Base-by-base conservation (phyloP, 2,797 vertebrate genomes). In the Anomalospiza imberbis region DNA sequence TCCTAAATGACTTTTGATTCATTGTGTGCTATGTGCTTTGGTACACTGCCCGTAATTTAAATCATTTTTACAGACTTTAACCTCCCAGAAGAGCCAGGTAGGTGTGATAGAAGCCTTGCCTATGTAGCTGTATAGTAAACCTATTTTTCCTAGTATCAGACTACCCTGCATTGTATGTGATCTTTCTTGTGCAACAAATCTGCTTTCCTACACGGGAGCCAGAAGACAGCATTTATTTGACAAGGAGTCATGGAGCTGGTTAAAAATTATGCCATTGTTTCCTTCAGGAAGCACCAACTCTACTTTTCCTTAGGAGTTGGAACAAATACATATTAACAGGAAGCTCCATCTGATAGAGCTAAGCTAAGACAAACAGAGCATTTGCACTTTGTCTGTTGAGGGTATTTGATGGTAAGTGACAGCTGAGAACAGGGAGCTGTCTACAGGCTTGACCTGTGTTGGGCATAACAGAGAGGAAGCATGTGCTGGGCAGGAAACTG, bases 241-340 rank as follows among this genome's bases (percentile, higher is more conserved):
- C 57, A 90, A 77, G 65, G 29, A 93, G 19, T 61, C 14, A 6
- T 40, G 63, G 63, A 94, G 74, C 76, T 89, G 84, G 80, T 96
- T 96, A 93, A 93, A 96, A 96, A 95, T 76, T 6, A 88, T 93
- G 89, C 91, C 85, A 91, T 95, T 97, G 95, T 97, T 96, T 95
- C 94, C 77, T 95, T 94, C 95, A 96, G 95, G 96, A 97, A 97
- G 93, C 65, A 87, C 91, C 95, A 95, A 77, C 85, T 74, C 28
- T 79, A 57, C 51, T 96, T 93, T 77, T 94, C 74, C 68, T 94
- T 58, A 36, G n/a, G 38, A 31, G 74, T 8, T 95, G 68, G 91
- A 96, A 95, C 94, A 96, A 95, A 82, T 71, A 94, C 36, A 2
- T 58, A 21, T 74, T 95, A 94, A 96, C 96, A 97, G 96, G 96